Evolutionary conservation across 2,797 vertebrate genomes (phyloP), one percentile per base, ranked within the genome.

Genomic region (Poecilia velifera): DNA sequence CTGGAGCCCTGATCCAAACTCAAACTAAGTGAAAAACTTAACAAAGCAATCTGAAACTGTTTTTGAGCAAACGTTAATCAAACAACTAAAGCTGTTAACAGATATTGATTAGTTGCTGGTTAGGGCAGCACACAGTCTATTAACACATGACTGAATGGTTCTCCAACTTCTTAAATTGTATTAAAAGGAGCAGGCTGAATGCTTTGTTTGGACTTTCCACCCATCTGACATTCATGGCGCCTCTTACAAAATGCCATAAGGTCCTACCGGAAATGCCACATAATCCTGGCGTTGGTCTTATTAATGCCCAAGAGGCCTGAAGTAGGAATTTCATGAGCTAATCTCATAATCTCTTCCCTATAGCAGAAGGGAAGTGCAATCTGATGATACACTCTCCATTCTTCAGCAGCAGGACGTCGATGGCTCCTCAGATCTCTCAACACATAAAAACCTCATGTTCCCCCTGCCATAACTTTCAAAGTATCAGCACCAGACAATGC

Each of bases 301-400:
- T 68, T 68, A 68, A 68, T 68, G 64, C 34, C 36, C 64, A 68
- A 10, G 16, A 39, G 36, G 28, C 64, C 64, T 41, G 64, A 68
- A 68, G 64, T 68, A 68, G 64, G 36, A 68, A 68, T 22, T 68
- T 68, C 20, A 25, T 41, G 36, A 68, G 64, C 64, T 41, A 68
- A 68, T 68, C 36, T 68, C 34, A 68, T 39, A 68, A 68, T 68
- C 64, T 68, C 62, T 66, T 66, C 31, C 62, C 34, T 66, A 20
- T 20, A 66, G 62, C 64, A 68, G 22, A 68, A 8, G 64, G 20
- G 4, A 70, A 70, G 66, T 39, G 41, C 39, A 70, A 70, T 70
- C 66, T 70, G 66, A 70, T 43, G 39, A 70, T 43, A 43, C 36
- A 66, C 62, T 20, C 36, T 68, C 34, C 34, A 39, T 39, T 68